A percentile compares a stretch with the other conserved stretches of the same genome.
phyloP scores from a whole-genome alignment of 1,140 invertebrate genomes.

The Dinoponera quadriceps region DNA sequence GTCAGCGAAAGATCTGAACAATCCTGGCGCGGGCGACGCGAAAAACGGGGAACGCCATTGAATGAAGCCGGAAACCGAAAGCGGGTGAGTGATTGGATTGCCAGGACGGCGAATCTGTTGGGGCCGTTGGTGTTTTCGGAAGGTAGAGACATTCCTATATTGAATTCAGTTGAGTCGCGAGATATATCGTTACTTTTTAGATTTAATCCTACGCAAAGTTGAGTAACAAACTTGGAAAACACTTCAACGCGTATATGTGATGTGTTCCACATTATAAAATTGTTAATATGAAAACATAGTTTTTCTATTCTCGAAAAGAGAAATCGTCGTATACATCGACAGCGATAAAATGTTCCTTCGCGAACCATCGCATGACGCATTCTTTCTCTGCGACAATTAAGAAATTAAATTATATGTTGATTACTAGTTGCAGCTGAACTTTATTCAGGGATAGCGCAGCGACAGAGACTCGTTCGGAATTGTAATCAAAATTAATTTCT shows the following conservation, averaged over 20 bases:
- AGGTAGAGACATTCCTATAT: not conserved
- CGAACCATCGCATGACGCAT: constrained; percentile 12
- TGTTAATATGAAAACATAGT: too few species aligned
- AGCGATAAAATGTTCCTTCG: constrained; percentile 6
- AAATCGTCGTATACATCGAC: constrained; percentile 17
- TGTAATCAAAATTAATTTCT: constrained; percentile 60
- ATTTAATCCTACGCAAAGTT: not conserved
- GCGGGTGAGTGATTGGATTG: constrained; percentile 47
- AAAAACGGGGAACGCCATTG: not conserved
- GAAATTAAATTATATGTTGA: constrained; percentile 53
- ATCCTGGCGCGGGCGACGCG: not conserved
- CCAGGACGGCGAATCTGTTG: not conserved
- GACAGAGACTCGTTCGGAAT: constrained; percentile 47
- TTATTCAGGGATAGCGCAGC: constrained; percentile 28
- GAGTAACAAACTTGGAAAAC: not conserved
- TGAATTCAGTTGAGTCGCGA: not conserved
- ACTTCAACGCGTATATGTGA: not conserved
- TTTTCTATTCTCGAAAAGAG: too few species aligned
- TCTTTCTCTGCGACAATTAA: constrained; percentile 23
- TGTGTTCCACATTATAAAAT: not conserved
- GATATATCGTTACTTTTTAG: not conserved
- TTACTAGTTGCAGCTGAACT: constrained; percentile 33
- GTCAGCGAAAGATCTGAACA: constrained; percentile 65
- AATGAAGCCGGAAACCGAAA: constrained; percentile 31
- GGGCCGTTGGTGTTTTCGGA: not conserved